These are phyloP conservation scores for Callocephalon fimbriatum DNA, from an alignment of 2,113 vertebrate species.

Conservation along the genomic window DNA sequence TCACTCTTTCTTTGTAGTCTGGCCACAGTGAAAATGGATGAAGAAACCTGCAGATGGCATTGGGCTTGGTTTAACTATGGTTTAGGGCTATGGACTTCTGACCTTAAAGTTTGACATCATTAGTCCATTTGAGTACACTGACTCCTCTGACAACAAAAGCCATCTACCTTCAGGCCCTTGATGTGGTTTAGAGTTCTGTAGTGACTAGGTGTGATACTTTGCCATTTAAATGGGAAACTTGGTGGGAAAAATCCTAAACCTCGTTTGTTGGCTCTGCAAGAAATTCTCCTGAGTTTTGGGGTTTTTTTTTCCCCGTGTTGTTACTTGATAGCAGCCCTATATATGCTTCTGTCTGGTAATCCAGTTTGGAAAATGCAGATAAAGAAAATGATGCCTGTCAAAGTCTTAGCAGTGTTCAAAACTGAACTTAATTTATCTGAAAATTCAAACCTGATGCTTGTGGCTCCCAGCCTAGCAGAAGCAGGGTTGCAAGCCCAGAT, in stretches of 20 bases:
- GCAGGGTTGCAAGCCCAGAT: neutral
- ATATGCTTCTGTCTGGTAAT: too few relatives aligned
- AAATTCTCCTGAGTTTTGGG: neutral
- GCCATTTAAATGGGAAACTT: neutral
- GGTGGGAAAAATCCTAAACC: neutral
- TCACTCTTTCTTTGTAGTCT: neutral
- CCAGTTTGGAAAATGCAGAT: neutral
- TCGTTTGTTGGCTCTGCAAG: fast-evolving
- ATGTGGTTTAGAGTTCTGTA: neutral
- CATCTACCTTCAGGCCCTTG: neutral
- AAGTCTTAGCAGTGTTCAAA: neutral
- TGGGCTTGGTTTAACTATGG: neutral
- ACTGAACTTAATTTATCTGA: neutral
- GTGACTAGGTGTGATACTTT: neutral
- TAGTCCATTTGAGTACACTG: fast-evolving
- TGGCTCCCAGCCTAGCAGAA: neutral
- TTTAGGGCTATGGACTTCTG: neutral
- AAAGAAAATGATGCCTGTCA: neutral
- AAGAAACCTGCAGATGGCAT: neutral
- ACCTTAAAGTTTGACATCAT: neutral
- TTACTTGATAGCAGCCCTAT: neutral
- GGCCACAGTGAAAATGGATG: fast-evolving
- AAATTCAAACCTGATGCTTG: neutral
- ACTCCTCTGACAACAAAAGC: neutral
- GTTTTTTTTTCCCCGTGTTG: fast-evolving